These are phyloP conservation scores for Andrena cerasifolii DNA, from an alignment of 1,140 invertebrate species.

Conservation along the genomic window DNA sequence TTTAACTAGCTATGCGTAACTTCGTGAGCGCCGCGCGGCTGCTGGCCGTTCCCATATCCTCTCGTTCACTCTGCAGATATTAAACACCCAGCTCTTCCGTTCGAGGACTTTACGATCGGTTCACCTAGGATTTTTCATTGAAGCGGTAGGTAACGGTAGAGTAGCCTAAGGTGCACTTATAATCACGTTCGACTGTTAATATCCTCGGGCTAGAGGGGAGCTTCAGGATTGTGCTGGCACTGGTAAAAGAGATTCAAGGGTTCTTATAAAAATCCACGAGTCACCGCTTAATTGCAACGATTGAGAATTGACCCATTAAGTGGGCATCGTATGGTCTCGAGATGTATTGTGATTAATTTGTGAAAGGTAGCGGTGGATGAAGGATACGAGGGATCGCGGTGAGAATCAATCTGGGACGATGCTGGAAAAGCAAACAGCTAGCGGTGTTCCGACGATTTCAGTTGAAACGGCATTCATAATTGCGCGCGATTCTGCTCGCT, in stretches of 20 bases:
- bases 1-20: not conserved
- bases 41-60: too few relatives aligned
- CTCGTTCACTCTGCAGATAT: too few relatives aligned
- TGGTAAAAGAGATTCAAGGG: too few relatives aligned
- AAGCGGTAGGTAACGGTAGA: slow-evolving; percentile 4
- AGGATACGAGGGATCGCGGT: not conserved
- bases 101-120: not conserved
- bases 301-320: not conserved
- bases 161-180: not conserved
- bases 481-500: slow-evolving; percentile 12
- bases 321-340: not conserved
- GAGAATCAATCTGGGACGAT: not conserved
- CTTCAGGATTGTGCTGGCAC: too few relatives aligned
- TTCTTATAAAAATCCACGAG: too few relatives aligned
- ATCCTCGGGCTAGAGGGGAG: too few relatives aligned
- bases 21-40: too few relatives aligned
- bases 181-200: not conserved
- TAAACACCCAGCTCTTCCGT: too few relatives aligned
- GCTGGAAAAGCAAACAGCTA: not conserved
- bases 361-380: not conserved
- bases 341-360: not conserved
- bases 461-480: slow-evolving; percentile 30
- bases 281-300: too few relatives aligned
- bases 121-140: not conserved
- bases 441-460: not conserved